Conservation (phyloP, 1,140 invertebrate genomes). For the Colletes gigas region DNA sequence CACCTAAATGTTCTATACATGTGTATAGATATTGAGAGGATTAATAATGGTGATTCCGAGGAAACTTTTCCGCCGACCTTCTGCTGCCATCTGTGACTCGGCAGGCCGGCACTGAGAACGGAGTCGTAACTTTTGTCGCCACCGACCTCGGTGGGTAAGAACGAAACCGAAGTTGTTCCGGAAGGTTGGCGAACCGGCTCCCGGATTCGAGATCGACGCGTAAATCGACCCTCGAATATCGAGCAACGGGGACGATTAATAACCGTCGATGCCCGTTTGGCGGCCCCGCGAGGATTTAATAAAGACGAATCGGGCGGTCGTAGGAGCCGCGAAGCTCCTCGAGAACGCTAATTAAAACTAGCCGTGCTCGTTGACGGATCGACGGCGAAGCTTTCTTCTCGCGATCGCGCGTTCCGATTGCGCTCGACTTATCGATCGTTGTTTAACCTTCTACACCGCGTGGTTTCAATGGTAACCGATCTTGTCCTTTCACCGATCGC, state of each 20-base stretch:
- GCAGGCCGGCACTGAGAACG: constrained; percentile 14
- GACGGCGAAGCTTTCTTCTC: constrained; percentile 43
- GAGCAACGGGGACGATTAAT: constrained; percentile 29
- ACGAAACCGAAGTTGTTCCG: constrained; percentile 18
- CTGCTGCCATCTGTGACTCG: constrained; percentile 75
- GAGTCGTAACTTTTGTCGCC: constrained; percentile 45
- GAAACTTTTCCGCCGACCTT: constrained; percentile 30
- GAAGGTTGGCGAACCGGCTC: not conserved
- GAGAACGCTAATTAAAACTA: constrained; percentile 62
- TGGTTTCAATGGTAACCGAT: constrained; percentile 43
- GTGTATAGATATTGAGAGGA: too few species aligned
- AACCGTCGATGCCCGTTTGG: not conserved
- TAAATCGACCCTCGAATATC: not conserved
- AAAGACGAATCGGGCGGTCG: constrained; percentile 26
- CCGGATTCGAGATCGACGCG: not conserved
- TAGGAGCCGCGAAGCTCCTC: constrained; percentile 37
- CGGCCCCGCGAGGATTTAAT: not conserved
- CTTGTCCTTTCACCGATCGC: constrained; percentile 48
- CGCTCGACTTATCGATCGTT: constrained; percentile 28
- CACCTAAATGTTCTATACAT: too few species aligned
- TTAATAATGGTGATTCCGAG: too few species aligned
- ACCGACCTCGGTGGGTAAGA: constrained; percentile 61
- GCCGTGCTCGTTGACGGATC: constrained; percentile 41
- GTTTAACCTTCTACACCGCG: constrained; percentile 23
- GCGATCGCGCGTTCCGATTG: constrained; percentile 44